Conservation (phyloP, 2,113 vertebrate genomes). For the Eublepharis macularius region DNA sequence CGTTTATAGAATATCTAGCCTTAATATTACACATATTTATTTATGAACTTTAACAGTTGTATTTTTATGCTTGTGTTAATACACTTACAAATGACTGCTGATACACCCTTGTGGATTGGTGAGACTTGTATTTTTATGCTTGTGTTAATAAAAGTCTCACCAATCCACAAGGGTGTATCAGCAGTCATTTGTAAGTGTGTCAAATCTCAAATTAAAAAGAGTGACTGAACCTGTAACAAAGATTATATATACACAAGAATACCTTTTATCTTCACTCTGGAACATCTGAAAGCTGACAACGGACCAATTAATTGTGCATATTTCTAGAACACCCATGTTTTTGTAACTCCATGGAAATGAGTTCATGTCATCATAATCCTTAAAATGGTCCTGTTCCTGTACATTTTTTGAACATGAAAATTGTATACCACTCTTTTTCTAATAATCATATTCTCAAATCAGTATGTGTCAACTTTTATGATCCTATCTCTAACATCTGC, state of each 20-base stretch:
- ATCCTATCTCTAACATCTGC: neutral
- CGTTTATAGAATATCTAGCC: neutral
- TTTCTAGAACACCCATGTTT: neutral
- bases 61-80: too few species aligned
- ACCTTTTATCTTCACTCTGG: neutral
- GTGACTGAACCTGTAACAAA: neutral
- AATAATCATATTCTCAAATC: neutral
- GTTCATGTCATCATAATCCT: neutral
- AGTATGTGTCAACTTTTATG: slow-evolving; percentile 3
- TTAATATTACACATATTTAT: neutral
- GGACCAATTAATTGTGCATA: neutral
- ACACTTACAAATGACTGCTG: neutral
- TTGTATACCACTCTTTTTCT: neutral
- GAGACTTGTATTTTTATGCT: too few species aligned
- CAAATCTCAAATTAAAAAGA: neutral
- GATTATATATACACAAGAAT: neutral
- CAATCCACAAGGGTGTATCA: neutral
- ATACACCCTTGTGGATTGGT: neutral
- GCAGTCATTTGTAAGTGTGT: neutral
- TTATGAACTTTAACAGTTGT: too few species aligned
- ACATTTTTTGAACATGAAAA: neutral
- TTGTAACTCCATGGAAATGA: neutral
- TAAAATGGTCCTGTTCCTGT: neutral
- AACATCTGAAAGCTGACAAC: neutral
- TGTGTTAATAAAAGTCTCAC: too few species aligned